Conservation (phyloP, 2,113 vertebrate species). For the Eulacestoma nigropectus region DNA sequence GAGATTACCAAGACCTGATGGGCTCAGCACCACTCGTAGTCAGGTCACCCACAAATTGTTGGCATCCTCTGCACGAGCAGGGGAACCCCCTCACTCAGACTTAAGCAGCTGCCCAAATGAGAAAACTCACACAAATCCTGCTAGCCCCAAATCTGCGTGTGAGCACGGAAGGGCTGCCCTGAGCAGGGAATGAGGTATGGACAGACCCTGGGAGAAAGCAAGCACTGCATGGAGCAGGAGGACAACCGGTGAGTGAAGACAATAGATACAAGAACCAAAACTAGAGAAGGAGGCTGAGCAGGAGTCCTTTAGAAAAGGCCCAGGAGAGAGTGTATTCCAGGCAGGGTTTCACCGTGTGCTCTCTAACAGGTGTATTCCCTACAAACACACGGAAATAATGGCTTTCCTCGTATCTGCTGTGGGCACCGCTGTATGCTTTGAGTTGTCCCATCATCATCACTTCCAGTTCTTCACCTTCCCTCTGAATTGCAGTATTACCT, state of each 20-base stretch:
- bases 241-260: background rate
- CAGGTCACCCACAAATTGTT: background rate
- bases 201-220: background rate
- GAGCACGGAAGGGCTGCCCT: background rate
- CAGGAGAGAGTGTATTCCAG: background rate
- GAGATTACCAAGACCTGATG: background rate
- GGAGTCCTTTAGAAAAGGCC: background rate
- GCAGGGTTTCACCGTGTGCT: background rate
- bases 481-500: background rate
- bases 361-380: background rate
- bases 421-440: accelerated
- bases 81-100: background rate
- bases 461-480: background rate
- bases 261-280: background rate
- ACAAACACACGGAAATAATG: background rate
- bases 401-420: background rate
- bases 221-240: background rate
- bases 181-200: background rate
- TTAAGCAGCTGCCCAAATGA: background rate
- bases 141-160: background rate
- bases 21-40: accelerated
- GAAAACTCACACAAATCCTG: background rate
- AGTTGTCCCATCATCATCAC: background rate
- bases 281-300: background rate
- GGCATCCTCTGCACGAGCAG: background rate